Base-by-base conservation (phyloP, 2,888 invertebrate species). In the Cancer borealis region DNA sequence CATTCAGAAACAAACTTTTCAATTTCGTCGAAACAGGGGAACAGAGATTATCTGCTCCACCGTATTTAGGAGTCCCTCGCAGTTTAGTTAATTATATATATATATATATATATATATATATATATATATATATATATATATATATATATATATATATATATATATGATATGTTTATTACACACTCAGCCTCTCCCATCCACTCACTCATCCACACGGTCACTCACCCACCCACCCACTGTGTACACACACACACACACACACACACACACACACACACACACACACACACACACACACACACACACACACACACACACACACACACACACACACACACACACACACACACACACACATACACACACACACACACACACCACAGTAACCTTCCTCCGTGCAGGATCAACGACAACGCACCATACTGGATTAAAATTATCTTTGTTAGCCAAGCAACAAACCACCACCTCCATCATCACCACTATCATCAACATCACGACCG, bases 81-180 rank as follows among this genome's bases (percentile, higher is more conserved):
- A 17, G 14, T 54, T 54, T 54, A 3, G n/a, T 88, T 21, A 8
- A 88, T 88, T 21, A 45, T 45, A 17, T 45, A 66, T 21, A 66
- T 66, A 21, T 66, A n/a, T 66, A 66, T n/a, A 66, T 66, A n/a
- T 66, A 66, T 45, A 21, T 46, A 88, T 88, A 17, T 88, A 47
- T 88, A 30, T 30, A 88, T 88, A 30, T 88, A 88, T 88, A 88
- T 88, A 30, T 88, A 84, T 84, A 84, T 84, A 84, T 84, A 84
- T 84, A 84, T 84, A 84, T 84, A 84, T 84, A 84, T 84, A 84
- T 84, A 84, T 84, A 84, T 84, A 84, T 84, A 30, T 8, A 45
- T 88, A 30, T 88, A 30, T 30, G 26, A 30, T 54, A 54, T 54
- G 14, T 54, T 12, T 54, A 54, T 54, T 54, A 54, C 14, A 54